A percentile compares a stretch with the other conserved stretches of the same genome.
phyloP scores from a whole-genome alignment of 2,113 vertebrate genomes.

The Cygnus atratus region DNA sequence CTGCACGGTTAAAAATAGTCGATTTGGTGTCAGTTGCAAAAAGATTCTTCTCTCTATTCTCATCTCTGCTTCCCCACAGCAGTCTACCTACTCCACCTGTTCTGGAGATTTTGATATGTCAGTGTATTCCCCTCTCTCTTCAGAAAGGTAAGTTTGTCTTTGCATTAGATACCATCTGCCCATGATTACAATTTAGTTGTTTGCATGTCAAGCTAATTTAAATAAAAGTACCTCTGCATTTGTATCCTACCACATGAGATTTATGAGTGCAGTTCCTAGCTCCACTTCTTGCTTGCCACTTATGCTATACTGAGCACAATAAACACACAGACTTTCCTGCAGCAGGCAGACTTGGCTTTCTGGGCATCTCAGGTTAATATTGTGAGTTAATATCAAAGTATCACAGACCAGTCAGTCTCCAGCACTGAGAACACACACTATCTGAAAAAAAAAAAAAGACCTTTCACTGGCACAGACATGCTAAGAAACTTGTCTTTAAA shows the following conservation, averaged over 20 bases:
- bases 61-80: not conserved
- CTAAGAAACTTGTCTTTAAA: not conserved
- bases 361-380: not conserved
- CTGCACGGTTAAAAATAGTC: not conserved
- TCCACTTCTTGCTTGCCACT: not conserved
- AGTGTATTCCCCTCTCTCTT: not conserved
- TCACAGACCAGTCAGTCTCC: not conserved
- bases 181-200: not conserved
- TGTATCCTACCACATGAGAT: not conserved
- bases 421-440: not conserved
- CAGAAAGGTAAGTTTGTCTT: not conserved
- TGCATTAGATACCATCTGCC: not conserved
- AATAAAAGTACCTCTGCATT: not conserved
- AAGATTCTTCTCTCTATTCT: not conserved
- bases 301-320: not conserved
- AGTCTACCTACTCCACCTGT: not conserved
- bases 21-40: not conserved
- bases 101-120: not conserved
- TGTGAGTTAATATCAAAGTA: not conserved
- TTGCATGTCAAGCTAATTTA: not conserved
- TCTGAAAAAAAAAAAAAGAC: not conserved
- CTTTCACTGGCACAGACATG: not conserved
- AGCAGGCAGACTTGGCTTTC: not conserved
- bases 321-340: not conserved
- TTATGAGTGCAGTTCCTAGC: not conserved